Percentiles rank a stretch among this genome's conserved stretches.
Evolutionary conservation across 2,888 invertebrate species (phyloP).

Genomic region (Trissolcus brochymenae): DNA sequence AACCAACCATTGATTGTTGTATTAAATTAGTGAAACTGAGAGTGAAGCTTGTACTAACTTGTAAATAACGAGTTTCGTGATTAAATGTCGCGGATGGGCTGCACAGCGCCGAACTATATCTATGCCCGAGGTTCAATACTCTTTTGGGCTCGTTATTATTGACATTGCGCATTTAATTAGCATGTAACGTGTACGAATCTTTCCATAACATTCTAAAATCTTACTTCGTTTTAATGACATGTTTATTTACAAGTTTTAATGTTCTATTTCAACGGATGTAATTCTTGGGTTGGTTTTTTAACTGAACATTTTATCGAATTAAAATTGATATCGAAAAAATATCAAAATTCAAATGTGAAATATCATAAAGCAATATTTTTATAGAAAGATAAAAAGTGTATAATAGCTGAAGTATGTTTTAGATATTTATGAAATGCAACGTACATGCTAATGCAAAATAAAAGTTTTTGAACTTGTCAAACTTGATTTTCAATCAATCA

Average conservation of each 20-base stretch:
- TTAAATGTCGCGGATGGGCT: constrained; percentile 32
- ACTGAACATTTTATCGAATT: not conserved
- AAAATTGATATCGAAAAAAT: constrained; percentile 1
- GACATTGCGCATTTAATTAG: constrained; percentile 15
- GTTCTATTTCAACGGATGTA: constrained; percentile 28
- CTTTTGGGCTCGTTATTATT: constrained; percentile 11
- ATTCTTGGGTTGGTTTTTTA: not conserved
- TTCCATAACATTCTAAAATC: constrained; percentile 40
- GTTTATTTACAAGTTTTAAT: constrained; percentile 16
- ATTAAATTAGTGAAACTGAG: constrained; percentile 25
- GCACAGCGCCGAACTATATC: constrained; percentile 42
- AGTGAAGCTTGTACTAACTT: constrained; percentile 46
- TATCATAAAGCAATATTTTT: constrained; percentile 17
- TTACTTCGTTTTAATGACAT: constrained; percentile 24
- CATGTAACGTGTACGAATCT: constrained; percentile 20
- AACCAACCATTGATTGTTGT: constrained; percentile 6
- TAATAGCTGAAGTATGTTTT: constrained; percentile 25
- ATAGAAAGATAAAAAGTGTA: constrained; percentile 15
- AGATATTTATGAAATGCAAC: constrained; percentile 37
- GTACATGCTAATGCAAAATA: constrained; percentile 11
- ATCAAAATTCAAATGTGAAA: not conserved
- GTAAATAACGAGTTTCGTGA: constrained; percentile 28
- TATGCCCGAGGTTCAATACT: constrained; percentile 20
- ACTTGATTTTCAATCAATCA: not conserved
- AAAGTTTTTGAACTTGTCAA: constrained; percentile 4